Percentiles rank a stretch among this genome's conserved stretches.
Evolutionary conservation across 2,888 invertebrate species (phyloP).

Genomic region (Dusona sp.): DNA sequence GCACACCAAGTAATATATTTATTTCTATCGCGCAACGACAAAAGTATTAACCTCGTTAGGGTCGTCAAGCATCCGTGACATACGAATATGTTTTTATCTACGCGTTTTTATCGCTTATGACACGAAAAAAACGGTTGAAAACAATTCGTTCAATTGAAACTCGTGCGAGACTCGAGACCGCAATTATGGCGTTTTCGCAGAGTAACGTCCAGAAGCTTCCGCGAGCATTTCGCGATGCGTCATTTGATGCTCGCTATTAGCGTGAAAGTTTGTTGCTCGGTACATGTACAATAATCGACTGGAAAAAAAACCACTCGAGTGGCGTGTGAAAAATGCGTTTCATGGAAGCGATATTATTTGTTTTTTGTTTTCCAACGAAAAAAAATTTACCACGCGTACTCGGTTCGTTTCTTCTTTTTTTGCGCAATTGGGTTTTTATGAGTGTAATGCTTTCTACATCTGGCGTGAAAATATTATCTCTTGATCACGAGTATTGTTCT

Average conservation of each 20-base stretch:
- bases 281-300: constrained; percentile 69
- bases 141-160: constrained; percentile 76
- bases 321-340: constrained; percentile 77
- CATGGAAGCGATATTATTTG: constrained; percentile 6
- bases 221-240: constrained; percentile 72
- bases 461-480: constrained; percentile 22
- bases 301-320: constrained; percentile 29
- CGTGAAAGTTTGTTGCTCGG: constrained; percentile 63
- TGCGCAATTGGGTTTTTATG: background rate
- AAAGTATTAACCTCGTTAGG: constrained; percentile 55
- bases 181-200: constrained; percentile 74
- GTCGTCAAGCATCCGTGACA: constrained; percentile 27
- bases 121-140: constrained; percentile 56
- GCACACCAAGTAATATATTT: constrained; percentile 13
- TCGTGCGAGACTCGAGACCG: constrained; percentile 70
- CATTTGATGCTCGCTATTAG: constrained; percentile 79
- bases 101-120: constrained; percentile 43
- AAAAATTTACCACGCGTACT: background rate
- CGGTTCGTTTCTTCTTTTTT: constrained; percentile 16
- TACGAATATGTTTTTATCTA: constrained; percentile 33
- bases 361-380: background rate
- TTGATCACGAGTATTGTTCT: constrained; percentile 24
- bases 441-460: constrained; percentile 35
- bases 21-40: constrained; percentile 5
- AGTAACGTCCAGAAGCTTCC: constrained; percentile 27